Conservation (phyloP, 1,140 invertebrate genomes). For the Drosophila malerkotliana region DNA sequence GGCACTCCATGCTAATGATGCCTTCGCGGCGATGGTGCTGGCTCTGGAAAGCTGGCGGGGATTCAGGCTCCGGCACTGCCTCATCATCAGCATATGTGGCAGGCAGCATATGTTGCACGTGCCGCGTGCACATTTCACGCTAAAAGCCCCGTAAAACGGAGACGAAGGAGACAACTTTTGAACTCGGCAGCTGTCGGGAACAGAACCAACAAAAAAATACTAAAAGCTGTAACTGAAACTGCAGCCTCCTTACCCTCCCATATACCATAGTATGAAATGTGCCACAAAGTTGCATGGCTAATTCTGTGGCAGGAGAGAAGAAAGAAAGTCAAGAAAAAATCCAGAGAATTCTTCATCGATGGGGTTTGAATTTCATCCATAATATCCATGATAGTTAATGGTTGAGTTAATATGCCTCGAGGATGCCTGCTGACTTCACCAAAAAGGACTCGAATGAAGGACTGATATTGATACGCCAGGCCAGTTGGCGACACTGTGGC, state of each 20-base stretch:
- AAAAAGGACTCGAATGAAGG: background rate
- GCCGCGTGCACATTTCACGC: slow-evolving; percentile 50
- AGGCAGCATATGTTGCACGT: slow-evolving; percentile 24
- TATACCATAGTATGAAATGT: slow-evolving; percentile 1
- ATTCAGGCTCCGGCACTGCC: background rate
- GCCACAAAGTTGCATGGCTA: slow-evolving; percentile 20
- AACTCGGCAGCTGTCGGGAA: background rate
- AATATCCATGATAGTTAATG: background rate
- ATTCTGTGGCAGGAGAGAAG: slow-evolving; percentile 6
- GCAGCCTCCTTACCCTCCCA: background rate
- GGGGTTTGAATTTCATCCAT: no score
- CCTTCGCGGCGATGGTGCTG: background rate
- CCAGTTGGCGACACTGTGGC: slow-evolving; percentile 42
- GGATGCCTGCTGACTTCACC: background rate
- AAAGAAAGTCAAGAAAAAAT: background rate
- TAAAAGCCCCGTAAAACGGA: slow-evolving; percentile 55
- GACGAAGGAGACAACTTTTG: slow-evolving; percentile 19
- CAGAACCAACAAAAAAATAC: background rate
- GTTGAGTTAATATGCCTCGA: no score
- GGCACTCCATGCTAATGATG: slow-evolving; percentile 61
- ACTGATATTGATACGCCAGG: slow-evolving; percentile 49
- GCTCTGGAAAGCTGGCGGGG: background rate
- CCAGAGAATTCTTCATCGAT: background rate
- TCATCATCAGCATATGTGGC: slow-evolving; percentile 2
- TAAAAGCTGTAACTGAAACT: slow-evolving; percentile 5